Conservation (phyloP, 1,140 invertebrate genomes). For the Bombus cullumanus region DNA sequence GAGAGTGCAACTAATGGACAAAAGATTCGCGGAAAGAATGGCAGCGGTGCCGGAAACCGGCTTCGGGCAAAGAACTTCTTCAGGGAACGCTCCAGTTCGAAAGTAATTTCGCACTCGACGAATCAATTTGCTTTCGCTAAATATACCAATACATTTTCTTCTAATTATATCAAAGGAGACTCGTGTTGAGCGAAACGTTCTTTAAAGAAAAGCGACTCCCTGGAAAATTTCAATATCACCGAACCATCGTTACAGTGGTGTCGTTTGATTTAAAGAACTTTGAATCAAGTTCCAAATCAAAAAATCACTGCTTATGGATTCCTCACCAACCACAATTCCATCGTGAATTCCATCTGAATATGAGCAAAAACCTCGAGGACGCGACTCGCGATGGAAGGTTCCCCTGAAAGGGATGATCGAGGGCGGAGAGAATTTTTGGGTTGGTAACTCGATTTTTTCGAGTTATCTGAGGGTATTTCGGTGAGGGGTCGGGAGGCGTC, state of each 20-base stretch:
- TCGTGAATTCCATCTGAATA: not conserved
- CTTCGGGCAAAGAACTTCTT: not conserved
- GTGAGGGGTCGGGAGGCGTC: constrained; percentile 50
- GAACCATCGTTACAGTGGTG: not conserved
- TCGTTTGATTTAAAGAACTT: not conserved
- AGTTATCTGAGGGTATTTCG: not conserved
- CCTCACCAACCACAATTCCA: not conserved
- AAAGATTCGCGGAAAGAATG: constrained; percentile 21
- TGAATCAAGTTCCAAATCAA: not conserved
- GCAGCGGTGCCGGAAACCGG: not conserved
- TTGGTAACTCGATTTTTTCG: not conserved
- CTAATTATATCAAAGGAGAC: not conserved
- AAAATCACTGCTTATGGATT: not conserved
- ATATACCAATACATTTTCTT: not conserved
- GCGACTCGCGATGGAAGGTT: constrained; percentile 8
- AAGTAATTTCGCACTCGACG: constrained; percentile 2
- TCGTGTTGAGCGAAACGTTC: not conserved
- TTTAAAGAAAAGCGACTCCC: not conserved
- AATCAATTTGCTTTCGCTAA: not conserved
- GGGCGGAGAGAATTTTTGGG: constrained; percentile 19
- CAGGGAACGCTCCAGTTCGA: not conserved
- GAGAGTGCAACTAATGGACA: constrained; percentile 29
- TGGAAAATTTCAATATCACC: not conserved
- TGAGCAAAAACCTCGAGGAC: not conserved
- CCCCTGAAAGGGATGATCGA: not conserved